Conservation (phyloP, 2,113 vertebrate species). For the Pelodiscus sinensis region DNA sequence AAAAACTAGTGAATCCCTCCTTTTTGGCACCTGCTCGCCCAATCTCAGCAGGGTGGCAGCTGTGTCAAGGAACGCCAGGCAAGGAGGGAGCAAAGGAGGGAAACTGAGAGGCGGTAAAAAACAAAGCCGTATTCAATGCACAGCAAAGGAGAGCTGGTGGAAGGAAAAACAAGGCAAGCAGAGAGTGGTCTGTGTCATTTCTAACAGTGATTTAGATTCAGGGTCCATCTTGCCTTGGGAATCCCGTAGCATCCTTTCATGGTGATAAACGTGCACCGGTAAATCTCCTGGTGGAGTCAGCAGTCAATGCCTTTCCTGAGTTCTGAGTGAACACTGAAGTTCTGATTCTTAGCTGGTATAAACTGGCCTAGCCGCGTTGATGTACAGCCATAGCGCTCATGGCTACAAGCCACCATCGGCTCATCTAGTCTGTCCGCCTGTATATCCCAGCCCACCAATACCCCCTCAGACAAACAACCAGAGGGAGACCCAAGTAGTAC, state of each 20-base stretch:
- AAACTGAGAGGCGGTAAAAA: background rate
- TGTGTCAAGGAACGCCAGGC: background rate
- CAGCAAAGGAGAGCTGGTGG: background rate
- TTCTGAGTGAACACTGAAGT: constrained; percentile 64
- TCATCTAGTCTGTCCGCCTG: background rate
- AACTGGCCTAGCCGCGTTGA: background rate
- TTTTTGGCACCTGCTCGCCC: background rate
- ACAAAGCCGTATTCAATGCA: background rate
- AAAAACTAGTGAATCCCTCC: background rate
- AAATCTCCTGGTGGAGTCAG: constrained; percentile 59
- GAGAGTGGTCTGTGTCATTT: background rate
- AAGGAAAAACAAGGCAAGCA: background rate
- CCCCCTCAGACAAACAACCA: background rate
- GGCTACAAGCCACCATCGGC: background rate
- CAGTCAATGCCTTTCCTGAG: constrained; percentile 19
- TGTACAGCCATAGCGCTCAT: background rate
- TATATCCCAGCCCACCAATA: background rate
- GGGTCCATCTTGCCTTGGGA: background rate
- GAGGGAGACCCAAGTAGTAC: background rate
- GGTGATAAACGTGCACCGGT: constrained; percentile 54
- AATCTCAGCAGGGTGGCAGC: background rate
- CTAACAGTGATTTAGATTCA: background rate
- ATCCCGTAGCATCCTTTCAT: background rate
- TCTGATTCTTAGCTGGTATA: constrained; percentile 30
- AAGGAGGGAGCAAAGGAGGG: background rate